Conservation (phyloP, 2,888 invertebrate species). For the Protophormia terraenovae region DNA sequence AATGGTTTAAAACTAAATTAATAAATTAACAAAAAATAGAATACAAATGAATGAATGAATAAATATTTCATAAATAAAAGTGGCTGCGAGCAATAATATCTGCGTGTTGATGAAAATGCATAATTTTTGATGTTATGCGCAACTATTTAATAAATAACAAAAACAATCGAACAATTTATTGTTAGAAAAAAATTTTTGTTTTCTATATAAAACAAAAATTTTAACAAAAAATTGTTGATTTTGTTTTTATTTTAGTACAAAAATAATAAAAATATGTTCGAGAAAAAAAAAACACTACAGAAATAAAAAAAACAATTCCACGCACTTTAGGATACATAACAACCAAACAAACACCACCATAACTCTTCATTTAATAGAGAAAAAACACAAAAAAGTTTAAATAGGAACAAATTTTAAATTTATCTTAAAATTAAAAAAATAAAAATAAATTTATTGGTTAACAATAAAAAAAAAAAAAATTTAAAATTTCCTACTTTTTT, state of each 20-base stretch:
- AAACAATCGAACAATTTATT: constrained; percentile 79
- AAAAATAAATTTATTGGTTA: background rate
- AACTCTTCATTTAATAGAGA: constrained; percentile 44
- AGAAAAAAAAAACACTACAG: constrained; percentile 46
- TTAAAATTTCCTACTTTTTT: background rate
- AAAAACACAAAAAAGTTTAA: constrained; percentile 64
- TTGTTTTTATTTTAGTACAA: constrained; percentile 66
- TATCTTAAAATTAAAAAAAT: background rate
- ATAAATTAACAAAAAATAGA: constrained; percentile 22
- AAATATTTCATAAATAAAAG: constrained; percentile 66
- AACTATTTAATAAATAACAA: constrained; percentile 52
- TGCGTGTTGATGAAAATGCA: constrained; percentile 81
- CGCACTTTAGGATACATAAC: constrained; percentile 38
- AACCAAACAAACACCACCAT: constrained; percentile 60
- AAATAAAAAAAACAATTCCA: constrained; percentile 41
- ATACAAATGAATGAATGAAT: constrained; percentile 5
- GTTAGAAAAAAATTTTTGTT: constrained; percentile 59
- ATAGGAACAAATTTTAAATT: constrained; percentile 68
- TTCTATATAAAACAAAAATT: background rate
- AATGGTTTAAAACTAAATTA: constrained; percentile 51
- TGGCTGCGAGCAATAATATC: constrained; percentile 82
- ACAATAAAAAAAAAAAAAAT: background rate
- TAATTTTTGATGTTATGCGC: constrained; percentile 77
- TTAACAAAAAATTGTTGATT: constrained; percentile 62
- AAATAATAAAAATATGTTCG: constrained; percentile 65